Percentiles rank a stretch among this genome's conserved stretches.
Conservation (phyloP, 2,888 invertebrate genomes). For the Phyllotreta cruciferae region DNA sequence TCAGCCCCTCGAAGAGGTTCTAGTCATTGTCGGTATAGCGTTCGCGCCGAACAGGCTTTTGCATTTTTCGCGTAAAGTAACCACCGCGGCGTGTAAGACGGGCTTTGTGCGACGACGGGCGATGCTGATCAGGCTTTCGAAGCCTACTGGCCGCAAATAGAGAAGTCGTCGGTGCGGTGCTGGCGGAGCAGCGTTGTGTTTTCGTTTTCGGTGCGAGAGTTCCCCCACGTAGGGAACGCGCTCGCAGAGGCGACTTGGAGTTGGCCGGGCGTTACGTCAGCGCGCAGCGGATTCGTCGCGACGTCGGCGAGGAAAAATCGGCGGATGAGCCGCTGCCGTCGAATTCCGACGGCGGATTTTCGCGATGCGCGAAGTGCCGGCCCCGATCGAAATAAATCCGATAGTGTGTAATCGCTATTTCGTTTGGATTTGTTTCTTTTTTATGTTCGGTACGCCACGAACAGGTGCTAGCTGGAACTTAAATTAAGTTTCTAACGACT, state of each 20-base stretch:
- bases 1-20: slow-evolving; percentile 2
- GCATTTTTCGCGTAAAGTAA: slow-evolving; percentile 19
- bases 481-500: no score
- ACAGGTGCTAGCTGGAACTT: background rate
- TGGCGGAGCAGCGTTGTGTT: slow-evolving; percentile 12
- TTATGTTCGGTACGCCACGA: background rate
- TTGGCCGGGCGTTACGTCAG: slow-evolving; percentile 31
- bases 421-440: slow-evolving; percentile 1
- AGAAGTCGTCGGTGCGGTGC: slow-evolving; percentile 1
- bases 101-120: slow-evolving; percentile 1
- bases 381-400: slow-evolving; percentile 4
- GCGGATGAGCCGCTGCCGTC: background rate
- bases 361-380: slow-evolving; percentile 2
- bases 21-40: slow-evolving; percentile 5
- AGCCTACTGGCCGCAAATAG: slow-evolving; percentile 22
- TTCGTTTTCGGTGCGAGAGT: slow-evolving; percentile 22
- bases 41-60: background rate
- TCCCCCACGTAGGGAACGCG: slow-evolving; percentile 23
- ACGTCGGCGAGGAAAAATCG: slow-evolving; percentile 1
- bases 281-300: slow-evolving; percentile 16
- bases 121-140: slow-evolving; percentile 9
- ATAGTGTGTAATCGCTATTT: slow-evolving; percentile 4
- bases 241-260: slow-evolving; percentile 3
- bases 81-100: slow-evolving; percentile 8
- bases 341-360: slow-evolving; percentile 1